phyloP scores from a whole-genome alignment of 2,888 invertebrate species.

The Phymatocera aterrima region DNA sequence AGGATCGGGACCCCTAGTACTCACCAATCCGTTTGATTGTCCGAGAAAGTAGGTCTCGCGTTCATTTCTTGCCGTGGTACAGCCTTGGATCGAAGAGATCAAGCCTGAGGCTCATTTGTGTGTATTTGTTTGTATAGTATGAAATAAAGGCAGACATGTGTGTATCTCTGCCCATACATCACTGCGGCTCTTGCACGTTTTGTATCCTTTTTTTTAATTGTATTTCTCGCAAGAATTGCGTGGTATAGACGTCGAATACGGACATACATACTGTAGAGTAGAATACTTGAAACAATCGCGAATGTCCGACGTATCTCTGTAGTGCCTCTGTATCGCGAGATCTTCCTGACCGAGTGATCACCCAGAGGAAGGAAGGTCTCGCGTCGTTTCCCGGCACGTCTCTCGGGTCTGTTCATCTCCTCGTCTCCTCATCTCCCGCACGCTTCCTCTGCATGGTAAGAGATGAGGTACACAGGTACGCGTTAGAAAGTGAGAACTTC shows the following conservation, averaged over 20 bases:
- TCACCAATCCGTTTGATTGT: conserved; percentile 22
- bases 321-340: conserved; percentile 30
- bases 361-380: conserved; percentile 34
- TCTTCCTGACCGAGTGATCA: conserved; percentile 43
- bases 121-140: not conserved
- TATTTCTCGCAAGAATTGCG: not conserved
- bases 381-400: conserved; percentile 17
- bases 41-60: conserved; percentile 42
- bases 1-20: no score
- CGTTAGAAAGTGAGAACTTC: conserved; percentile 42
- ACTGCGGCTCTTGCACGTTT: not conserved
- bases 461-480: not conserved
- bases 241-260: not conserved
- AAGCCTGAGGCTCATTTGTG: not conserved
- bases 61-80: conserved; percentile 4
- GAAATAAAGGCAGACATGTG: no score
- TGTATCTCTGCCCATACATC: not conserved
- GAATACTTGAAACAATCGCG: conserved; percentile 5
- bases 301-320: no score
- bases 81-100: conserved; percentile 38
- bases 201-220: not conserved
- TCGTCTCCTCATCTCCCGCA: not conserved
- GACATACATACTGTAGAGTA: not conserved
- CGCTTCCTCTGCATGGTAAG: not conserved
- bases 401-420: not conserved